Percentiles rank a stretch among this genome's conserved stretches.
These are phyloP conservation scores for Numida meleagris DNA, from an alignment of 2,113 vertebrate genomes.

Conservation along the genomic window DNA sequence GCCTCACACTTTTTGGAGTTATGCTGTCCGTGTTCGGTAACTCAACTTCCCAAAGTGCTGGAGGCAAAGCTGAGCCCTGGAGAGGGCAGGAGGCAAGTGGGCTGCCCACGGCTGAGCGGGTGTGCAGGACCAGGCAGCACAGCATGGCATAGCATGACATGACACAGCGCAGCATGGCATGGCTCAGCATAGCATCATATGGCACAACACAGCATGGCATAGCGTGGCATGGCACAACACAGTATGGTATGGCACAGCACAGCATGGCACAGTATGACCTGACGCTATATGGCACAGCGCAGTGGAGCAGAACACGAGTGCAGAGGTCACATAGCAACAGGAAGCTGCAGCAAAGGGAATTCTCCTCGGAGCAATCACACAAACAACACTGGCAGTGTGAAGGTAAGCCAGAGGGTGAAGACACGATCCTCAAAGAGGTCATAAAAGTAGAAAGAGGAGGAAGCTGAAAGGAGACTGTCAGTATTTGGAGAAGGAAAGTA, in stretches of 20 bases:
- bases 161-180: background rate
- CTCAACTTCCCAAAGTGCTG: background rate
- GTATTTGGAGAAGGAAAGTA: background rate
- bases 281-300: too few relatives aligned
- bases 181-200: background rate
- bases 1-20: background rate
- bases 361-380: background rate
- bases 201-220: background rate
- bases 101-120: background rate
- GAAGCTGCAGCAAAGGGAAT: background rate
- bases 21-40: rapidly evolving
- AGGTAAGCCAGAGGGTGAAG: background rate
- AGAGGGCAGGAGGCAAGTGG: background rate
- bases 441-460: background rate
- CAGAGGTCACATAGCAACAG: background rate
- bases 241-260: background rate
- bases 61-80: background rate
- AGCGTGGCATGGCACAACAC: background rate
- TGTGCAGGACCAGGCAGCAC: background rate
- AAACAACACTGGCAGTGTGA: background rate
- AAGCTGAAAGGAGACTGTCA: background rate
- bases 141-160: background rate
- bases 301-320: background rate
- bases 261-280: background rate
- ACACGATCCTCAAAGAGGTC: background rate